Conservation (phyloP, 2,113 vertebrate genomes). For the Platysternon megacephalum region DNA sequence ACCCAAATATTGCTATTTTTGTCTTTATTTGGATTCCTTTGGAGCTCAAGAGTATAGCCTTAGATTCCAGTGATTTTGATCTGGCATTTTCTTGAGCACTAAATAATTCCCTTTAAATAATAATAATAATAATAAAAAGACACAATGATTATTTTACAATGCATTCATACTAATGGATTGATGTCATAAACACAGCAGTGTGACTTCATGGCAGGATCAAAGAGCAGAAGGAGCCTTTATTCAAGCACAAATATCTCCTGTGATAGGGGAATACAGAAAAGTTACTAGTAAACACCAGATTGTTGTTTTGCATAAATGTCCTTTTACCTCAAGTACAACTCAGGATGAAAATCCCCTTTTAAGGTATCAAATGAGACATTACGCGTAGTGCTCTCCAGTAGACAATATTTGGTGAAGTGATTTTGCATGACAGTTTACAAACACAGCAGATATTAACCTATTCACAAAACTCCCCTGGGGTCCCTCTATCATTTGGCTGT, state of each 20-base stretch:
- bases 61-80: slow-evolving; percentile 45
- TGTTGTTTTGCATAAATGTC: not conserved
- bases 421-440: not conserved
- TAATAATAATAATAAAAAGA: not conserved
- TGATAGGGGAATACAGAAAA: not conserved
- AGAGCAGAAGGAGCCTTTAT: not conserved
- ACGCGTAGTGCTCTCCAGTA: fast-evolving
- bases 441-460: not conserved
- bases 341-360: fast-evolving
- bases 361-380: fast-evolving
- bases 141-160: not conserved
- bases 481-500: fast-evolving
- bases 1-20: slow-evolving; percentile 71
- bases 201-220: not conserved
- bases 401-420: fast-evolving
- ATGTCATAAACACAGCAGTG: not conserved
- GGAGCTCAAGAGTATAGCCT: slow-evolving; percentile 33
- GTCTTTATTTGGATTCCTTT: slow-evolving; percentile 57
- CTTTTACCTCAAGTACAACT: not conserved
- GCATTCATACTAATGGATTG: not conserved
- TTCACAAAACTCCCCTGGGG: not conserved
- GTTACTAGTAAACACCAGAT: not conserved
- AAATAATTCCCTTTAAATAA: slow-evolving; percentile 70
- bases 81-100: not conserved
- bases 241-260: not conserved